phyloP scores from a whole-genome alignment of 2,888 invertebrate genomes.

The Prosopocoilus inquinatus region DNA sequence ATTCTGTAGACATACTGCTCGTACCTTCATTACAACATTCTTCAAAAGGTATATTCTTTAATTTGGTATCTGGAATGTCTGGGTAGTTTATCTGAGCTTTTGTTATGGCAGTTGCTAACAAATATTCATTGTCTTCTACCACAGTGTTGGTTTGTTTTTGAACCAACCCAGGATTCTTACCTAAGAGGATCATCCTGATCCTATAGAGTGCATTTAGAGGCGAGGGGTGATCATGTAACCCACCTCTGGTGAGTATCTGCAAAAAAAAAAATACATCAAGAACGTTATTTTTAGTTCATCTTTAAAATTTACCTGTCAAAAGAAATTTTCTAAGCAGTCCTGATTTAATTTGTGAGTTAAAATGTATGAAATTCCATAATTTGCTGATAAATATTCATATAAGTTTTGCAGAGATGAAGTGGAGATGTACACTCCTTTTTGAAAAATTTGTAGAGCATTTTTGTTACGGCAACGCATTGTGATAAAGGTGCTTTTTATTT shows the following conservation, averaged over 20 bases:
- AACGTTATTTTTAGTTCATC: not conserved
- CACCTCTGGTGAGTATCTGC: constrained; percentile 22
- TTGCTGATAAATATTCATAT: constrained; percentile 12
- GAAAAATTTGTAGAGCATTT: constrained; percentile 22
- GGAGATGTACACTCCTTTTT: constrained; percentile 24
- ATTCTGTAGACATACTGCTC: no score
- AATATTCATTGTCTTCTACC: constrained; percentile 15
- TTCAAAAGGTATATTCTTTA: no score
- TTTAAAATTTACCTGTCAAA: constrained; percentile 9
- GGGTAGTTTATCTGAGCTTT: constrained; percentile 13
- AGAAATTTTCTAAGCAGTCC: constrained; percentile 24
- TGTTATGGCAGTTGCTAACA: constrained; percentile 13
- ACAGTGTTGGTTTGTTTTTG: constrained; percentile 14
- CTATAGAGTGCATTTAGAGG: constrained; percentile 24
- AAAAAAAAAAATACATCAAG: constrained; percentile 16
- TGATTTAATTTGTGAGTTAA: constrained; percentile 24
- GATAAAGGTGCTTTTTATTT: constrained; percentile 14
- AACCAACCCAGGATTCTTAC: constrained; percentile 23
- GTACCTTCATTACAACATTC: no score
- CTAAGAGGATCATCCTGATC: constrained; percentile 22
- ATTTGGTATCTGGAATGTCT: constrained; percentile 1
- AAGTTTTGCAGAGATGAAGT: constrained; percentile 19
- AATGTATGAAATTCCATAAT: constrained; percentile 19
- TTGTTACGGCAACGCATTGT: constrained; percentile 17
- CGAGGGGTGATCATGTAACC: constrained; percentile 26